phyloP scores from a whole-genome alignment of 2,113 vertebrate species.

The Sapayoa aenigma region DNA sequence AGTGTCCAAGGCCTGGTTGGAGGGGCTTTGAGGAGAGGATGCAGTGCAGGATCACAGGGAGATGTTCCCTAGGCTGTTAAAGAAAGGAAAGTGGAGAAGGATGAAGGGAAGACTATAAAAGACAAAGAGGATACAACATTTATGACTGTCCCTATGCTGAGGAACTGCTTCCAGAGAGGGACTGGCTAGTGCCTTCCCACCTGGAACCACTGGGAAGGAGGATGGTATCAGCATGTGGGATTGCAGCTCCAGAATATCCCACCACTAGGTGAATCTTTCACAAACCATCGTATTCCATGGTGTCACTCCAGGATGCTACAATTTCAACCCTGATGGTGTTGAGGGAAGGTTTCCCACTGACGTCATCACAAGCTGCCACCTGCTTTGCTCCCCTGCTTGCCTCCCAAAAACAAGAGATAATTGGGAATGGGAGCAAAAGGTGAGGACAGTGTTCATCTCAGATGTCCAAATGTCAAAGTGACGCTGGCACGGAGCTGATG shows the following conservation, averaged over 20 bases:
- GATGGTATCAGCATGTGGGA: not conserved
- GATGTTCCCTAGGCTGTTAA: not conserved
- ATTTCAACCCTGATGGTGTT: fast-evolving
- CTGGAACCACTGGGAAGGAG: not conserved
- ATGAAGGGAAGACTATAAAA: too few species aligned
- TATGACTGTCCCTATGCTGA: not conserved
- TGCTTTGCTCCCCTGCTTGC: not conserved
- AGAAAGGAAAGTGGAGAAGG: not conserved
- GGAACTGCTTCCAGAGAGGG: not conserved
- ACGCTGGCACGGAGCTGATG: not conserved
- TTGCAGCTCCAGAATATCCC: too few species aligned
- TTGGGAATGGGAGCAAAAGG: not conserved
- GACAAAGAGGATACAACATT: not conserved
- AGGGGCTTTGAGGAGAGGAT: too few species aligned
- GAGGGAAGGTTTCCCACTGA: not conserved
- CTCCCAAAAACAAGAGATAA: not conserved
- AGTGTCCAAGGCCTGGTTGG: too few species aligned
- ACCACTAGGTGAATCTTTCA: too few species aligned
- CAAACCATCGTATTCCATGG: too few species aligned
- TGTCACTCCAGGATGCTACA: not conserved
- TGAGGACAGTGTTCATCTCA: not conserved
- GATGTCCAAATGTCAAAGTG: not conserved
- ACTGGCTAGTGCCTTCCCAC: not conserved
- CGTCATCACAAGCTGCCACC: not conserved
- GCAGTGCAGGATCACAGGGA: fast-evolving